Evolutionary conservation across 2,888 invertebrate genomes (phyloP), one percentile per base, ranked within the genome.

Genomic region (Xestia c-nigrum): DNA sequence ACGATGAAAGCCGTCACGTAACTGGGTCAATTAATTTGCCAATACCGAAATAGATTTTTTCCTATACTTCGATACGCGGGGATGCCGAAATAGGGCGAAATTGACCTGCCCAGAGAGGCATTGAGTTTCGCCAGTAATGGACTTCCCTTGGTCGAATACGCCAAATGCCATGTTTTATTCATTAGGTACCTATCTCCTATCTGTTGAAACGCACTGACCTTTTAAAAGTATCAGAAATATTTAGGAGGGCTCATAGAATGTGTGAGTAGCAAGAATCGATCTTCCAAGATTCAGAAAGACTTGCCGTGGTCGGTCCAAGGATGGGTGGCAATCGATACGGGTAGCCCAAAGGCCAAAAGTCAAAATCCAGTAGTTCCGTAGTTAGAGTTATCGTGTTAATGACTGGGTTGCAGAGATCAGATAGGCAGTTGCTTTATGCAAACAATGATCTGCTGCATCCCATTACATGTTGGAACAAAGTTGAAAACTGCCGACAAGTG

Each of bases 41-140:
- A 73, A 78, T 65, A 72, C 73, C 65, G 69, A 83, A 83, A 85
- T 84, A 78, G 77, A 67, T 68, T 77, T 69, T 76, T 85, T 81
- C 67, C 74, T 74, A 81, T 47, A 78, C 74, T 75, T 55, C 24
- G 69, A 75, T 72, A 65, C 59, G 69, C 50, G 70, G 77, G 71
- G 78, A 67, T 64, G 67, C 72, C 57, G 75, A 85, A 85, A 86
- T 80, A 75, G 72, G 73, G 52, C 52, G 87, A 80, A 87, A 87
- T 84, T 82, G 87, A 87, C 79, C 84, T 77, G 76, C 61, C 76
- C 70, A 75, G 74, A 74, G 71, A 59, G 77, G 82, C 85, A 78
- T 86, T 83, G 75, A 82, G 80, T 87, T 87, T 85, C 86, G 61
- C 74, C 79, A 65, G 79, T 87, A 87, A 87, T 87, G 87, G 86